These are phyloP conservation scores for Rhaphigaster nebulosa DNA, from an alignment of 2,888 invertebrate genomes.

Conservation along the genomic window DNA sequence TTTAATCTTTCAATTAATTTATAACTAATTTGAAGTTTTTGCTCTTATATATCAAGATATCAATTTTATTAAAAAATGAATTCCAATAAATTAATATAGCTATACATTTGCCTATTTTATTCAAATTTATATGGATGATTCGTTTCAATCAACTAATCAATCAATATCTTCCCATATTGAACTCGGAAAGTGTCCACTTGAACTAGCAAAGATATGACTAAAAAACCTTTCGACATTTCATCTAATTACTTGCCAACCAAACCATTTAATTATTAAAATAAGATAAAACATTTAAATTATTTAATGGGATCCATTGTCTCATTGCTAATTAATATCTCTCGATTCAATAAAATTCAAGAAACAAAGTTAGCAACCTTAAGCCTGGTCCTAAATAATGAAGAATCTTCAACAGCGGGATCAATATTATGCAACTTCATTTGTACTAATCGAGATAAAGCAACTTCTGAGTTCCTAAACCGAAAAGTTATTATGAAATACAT, in stretches of 20 bases:
- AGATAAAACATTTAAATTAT: background rate
- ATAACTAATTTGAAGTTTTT: too few relatives aligned
- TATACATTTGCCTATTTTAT: too few relatives aligned
- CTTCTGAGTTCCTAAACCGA: background rate
- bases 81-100: too few relatives aligned
- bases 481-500: background rate
- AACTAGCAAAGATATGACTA: too few relatives aligned
- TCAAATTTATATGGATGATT: too few relatives aligned
- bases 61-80: too few relatives aligned
- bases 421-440: background rate
- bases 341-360: background rate
- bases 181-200: too few relatives aligned
- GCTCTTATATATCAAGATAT: too few relatives aligned
- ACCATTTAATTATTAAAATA: background rate
- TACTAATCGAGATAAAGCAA: background rate
- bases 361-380: constrained; percentile 1
- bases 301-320: background rate
- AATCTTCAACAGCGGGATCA: background rate
- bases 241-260: background rate
- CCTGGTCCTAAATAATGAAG: background rate
- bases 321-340: background rate
- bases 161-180: too few relatives aligned
- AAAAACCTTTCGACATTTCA: too few relatives aligned
- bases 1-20: too few relatives aligned
- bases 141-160: too few relatives aligned